Evolutionary conservation across 2,113 vertebrate genomes (phyloP).

Genomic region (Panthera tigris): DNA sequence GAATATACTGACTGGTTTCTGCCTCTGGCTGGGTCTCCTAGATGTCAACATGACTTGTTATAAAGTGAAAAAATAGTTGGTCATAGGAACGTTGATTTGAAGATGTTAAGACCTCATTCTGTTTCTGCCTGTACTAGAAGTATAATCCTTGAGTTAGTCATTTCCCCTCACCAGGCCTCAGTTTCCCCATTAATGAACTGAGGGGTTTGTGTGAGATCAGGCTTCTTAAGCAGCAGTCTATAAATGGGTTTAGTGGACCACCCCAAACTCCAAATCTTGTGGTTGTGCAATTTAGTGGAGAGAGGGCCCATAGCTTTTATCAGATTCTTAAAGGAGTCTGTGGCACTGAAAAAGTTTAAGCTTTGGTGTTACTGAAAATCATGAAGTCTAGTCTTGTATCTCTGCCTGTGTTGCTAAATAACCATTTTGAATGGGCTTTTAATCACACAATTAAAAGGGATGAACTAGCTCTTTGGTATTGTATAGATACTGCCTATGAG

Average conservation of each 20-base stretch:
- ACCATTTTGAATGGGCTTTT: not conserved
- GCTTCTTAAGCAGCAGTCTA: not conserved
- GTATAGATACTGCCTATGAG: not conserved
- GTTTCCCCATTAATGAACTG: not conserved
- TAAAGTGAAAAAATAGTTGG: not conserved
- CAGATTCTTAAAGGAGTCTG: not conserved
- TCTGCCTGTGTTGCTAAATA: not conserved
- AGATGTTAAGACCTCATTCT: not conserved
- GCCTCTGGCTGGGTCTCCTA: not conserved
- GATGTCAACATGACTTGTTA: not conserved
- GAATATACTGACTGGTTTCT: not conserved
- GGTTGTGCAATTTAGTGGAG: not conserved
- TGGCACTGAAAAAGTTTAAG: not conserved
- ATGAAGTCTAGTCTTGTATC: not conserved
- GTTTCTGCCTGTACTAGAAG: not conserved
- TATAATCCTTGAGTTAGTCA: not conserved
- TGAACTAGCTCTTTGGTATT: not conserved
- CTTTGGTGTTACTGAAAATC: not conserved
- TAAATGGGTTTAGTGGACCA: not conserved
- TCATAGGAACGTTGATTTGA: not conserved
- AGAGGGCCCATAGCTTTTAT: not conserved
- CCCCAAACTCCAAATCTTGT: not conserved
- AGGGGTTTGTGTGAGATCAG: not conserved
- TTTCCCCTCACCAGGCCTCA: not conserved
- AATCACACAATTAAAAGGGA: not conserved